A percentile compares a stretch with the other conserved stretches of the same genome.
These are phyloP conservation scores for Pterocles burchelli DNA, from an alignment of 2,113 vertebrate species.

Conservation along the genomic window DNA sequence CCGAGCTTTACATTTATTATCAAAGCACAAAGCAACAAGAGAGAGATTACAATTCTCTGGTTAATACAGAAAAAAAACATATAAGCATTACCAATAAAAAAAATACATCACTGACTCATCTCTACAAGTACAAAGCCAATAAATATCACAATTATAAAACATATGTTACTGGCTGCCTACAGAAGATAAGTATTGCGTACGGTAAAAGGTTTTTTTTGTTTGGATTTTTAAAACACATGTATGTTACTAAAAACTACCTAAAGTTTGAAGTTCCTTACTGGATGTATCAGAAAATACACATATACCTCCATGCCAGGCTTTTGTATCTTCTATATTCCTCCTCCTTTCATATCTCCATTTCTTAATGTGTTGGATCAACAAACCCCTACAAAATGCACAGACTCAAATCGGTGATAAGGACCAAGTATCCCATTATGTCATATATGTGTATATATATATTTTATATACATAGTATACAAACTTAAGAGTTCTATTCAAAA, in stretches of 20 bases:
- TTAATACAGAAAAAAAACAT: neutral
- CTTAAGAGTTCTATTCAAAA: neutral
- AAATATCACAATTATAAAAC: conserved; percentile 61
- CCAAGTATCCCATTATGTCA: neutral
- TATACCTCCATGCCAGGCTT: neutral
- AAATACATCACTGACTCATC: neutral
- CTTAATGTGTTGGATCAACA: neutral
- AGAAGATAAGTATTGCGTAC: conserved; percentile 23
- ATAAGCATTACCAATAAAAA: conserved; percentile 13
- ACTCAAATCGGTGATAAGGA: neutral
- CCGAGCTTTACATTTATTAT: conserved; percentile 6
- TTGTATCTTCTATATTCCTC: neutral
- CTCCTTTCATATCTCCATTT: conserved; percentile 27
- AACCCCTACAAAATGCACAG: conserved; percentile 38
- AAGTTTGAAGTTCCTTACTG: neutral
- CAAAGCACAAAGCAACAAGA: neutral
- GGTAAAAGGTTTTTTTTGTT: neutral
- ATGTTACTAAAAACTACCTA: neutral
- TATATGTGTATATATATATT: neutral
- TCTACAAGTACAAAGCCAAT: conserved; percentile 39
- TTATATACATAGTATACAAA: neutral
- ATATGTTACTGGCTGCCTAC: conserved; percentile 24
- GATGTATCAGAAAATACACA: neutral
- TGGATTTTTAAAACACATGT: neutral
- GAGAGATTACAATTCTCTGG: neutral